Evolutionary conservation across 2,113 vertebrate species (phyloP).

Genomic region (Aptenodytes patagonicus): DNA sequence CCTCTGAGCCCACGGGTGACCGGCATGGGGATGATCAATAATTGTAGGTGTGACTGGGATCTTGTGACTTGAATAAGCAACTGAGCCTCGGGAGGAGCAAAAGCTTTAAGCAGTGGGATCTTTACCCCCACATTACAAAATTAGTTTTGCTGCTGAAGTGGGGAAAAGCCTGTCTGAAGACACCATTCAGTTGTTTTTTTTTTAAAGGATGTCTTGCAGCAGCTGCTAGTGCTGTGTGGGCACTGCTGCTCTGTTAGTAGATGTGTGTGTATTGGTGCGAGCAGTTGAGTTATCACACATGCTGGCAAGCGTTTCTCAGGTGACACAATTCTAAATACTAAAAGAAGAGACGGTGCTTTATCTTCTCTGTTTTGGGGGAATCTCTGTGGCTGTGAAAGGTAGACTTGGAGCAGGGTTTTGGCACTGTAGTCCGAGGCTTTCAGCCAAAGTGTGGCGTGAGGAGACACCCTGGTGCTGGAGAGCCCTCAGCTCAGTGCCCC

Average conservation of each 20-base stretch:
- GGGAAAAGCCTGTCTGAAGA: background rate
- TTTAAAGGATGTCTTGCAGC: background rate
- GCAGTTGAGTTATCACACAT: background rate
- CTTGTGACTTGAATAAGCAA: background rate
- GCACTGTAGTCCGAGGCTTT: background rate
- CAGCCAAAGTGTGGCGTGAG: background rate
- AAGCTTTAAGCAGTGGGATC: background rate
- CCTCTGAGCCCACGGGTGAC: background rate
- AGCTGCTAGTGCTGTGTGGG: background rate
- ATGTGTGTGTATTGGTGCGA: rapidly evolving
- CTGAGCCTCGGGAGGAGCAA: background rate
- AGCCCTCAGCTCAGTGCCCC: background rate
- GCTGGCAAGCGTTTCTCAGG: background rate
- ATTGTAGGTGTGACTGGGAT: background rate
- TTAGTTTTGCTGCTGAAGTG: background rate
- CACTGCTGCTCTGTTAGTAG: background rate
- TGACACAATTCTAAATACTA: background rate
- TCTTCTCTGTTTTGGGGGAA: background rate
- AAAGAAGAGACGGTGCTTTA: rapidly evolving
- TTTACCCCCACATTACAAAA: background rate
- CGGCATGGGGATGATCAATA: background rate
- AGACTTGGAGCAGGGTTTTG: background rate
- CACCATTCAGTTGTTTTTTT: background rate
- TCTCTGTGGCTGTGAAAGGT: background rate
- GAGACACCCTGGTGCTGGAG: background rate